phyloP scores from a whole-genome alignment of 2,113 vertebrate genomes.

The Myanophis thanlyinensis region DNA sequence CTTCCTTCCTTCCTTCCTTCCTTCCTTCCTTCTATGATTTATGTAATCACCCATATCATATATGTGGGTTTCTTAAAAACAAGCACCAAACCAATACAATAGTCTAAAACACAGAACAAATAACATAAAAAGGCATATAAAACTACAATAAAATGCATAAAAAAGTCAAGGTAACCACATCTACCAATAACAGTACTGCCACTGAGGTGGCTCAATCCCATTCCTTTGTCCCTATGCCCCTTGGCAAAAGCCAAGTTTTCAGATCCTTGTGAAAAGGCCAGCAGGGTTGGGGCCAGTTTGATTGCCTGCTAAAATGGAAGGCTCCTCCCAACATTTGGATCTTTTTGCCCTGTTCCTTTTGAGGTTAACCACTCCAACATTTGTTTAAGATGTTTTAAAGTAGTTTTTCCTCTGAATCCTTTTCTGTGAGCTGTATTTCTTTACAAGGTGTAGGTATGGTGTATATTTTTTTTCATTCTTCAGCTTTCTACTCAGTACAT shows the following conservation, averaged over 20 bases:
- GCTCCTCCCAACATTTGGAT: no score
- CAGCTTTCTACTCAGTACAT: not conserved
- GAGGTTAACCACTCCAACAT: not conserved
- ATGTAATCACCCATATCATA: no score
- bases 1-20: no score
- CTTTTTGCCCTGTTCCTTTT: not conserved
- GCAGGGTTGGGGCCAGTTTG: not conserved
- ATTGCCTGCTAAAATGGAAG: no score
- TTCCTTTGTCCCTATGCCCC: not conserved
- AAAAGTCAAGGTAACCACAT: not conserved
- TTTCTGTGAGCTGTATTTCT: not conserved
- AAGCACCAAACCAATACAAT: not conserved
- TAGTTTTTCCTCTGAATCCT: not conserved
- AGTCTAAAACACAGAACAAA: not conserved
- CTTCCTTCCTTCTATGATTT: no score
- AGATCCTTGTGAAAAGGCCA: not conserved
- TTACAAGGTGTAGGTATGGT: not conserved
- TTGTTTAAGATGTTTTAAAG: not conserved
- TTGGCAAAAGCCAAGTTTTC: not conserved
- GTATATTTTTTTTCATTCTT: not conserved
- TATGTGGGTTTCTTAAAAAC: no score
- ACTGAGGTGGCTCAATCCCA: not conserved
- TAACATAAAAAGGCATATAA: not conserved
- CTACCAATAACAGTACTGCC: not conserved
- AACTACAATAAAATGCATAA: not conserved